Evolutionary conservation across 2,888 invertebrate genomes (phyloP).

Genomic region (Spatulosminthurus flaviceps): DNA sequence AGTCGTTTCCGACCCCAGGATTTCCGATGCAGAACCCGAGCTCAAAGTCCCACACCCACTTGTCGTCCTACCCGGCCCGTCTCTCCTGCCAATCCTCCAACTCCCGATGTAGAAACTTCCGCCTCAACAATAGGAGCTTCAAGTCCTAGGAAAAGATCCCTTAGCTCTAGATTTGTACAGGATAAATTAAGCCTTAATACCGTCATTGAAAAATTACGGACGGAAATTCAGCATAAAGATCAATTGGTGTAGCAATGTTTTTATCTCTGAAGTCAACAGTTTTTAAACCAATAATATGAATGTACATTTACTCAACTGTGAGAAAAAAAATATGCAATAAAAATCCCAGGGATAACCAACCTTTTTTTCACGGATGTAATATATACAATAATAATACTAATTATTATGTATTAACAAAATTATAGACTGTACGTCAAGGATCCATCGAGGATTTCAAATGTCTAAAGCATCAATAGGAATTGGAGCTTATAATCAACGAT

Average conservation of each 20-base stretch:
- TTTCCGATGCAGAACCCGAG: constrained; percentile 33
- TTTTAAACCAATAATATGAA: no score
- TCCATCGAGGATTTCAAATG: no score
- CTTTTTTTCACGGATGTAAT: no score
- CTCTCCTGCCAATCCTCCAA: constrained; percentile 3
- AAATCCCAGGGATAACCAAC: no score
- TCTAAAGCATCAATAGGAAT: no score
- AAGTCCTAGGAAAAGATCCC: constrained; percentile 21
- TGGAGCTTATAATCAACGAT: no score
- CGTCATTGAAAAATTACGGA: constrained; percentile 12
- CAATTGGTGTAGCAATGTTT: not conserved
- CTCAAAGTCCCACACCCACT: not conserved
- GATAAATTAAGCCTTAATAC: constrained; percentile 19
- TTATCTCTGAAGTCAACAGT: no score
- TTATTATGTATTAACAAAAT: no score
- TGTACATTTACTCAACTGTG: no score
- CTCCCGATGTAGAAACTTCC: constrained; percentile 13
- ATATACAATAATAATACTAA: no score
- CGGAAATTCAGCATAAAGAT: not conserved
- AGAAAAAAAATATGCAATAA: no score
- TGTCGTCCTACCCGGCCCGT: constrained; percentile 28
- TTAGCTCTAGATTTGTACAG: not conserved
- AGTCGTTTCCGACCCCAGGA: constrained; percentile 37
- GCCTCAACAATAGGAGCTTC: not conserved
- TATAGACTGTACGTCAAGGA: no score